phyloP scores from a whole-genome alignment of 2,888 invertebrate species.

The Eubasilissa splendida region DNA sequence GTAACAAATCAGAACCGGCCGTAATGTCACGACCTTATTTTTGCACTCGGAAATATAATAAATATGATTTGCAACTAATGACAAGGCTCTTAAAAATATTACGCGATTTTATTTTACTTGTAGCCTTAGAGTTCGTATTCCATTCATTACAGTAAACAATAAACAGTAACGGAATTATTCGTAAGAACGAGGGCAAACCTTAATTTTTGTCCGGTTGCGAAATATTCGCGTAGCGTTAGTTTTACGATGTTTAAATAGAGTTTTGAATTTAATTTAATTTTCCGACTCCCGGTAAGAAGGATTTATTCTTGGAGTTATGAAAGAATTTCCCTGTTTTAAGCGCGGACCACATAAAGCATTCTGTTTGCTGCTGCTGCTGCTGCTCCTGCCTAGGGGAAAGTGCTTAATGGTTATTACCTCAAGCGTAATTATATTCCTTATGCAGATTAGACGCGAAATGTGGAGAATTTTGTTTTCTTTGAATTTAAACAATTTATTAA shows the following conservation, averaged over 20 bases:
- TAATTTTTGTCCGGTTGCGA: constrained; percentile 12
- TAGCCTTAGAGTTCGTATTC: no score
- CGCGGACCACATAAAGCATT: constrained; percentile 5
- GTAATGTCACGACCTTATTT: no score
- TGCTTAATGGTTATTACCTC: constrained; percentile 23
- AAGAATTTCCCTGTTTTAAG: constrained; percentile 21
- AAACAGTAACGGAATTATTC: constrained; percentile 10
- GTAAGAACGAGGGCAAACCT: not conserved
- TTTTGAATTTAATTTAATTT: constrained; percentile 38
- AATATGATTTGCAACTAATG: no score
- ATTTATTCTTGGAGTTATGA: constrained; percentile 31
- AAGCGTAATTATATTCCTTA: constrained; percentile 32
- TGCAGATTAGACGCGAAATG: constrained; percentile 14
- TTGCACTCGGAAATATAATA: no score
- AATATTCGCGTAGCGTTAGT: constrained; percentile 5
- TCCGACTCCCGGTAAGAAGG: not conserved
- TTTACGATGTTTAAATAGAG: constrained; percentile 32
- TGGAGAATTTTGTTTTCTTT: no score
- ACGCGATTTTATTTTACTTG: no score
- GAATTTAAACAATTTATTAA: no score
- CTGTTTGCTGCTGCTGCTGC: not conserved
- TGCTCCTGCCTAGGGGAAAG: not conserved
- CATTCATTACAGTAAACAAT: not conserved
- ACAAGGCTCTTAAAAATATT: no score
- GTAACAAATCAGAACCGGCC: no score